These are phyloP conservation scores for Zosterops japonicus DNA, from an alignment of 2,113 vertebrate genomes.

Conservation along the genomic window DNA sequence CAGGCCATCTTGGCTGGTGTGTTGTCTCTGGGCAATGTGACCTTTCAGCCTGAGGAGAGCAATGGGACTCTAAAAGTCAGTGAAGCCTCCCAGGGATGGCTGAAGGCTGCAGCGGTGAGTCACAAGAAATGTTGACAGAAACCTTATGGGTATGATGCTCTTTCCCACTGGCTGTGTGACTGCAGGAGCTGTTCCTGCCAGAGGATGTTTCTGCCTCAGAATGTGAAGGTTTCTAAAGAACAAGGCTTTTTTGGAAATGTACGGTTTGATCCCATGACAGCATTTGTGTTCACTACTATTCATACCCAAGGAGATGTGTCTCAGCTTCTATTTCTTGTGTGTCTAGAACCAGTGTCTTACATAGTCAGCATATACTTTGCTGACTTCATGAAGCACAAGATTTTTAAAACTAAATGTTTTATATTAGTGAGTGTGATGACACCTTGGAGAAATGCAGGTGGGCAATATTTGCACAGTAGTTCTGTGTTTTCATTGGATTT, in stretches of 20 bases:
- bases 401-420: background rate
- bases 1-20: constrained; percentile 77
- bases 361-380: background rate
- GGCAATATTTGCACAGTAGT: background rate
- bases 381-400: background rate
- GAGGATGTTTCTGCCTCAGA: background rate
- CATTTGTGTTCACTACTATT: background rate
- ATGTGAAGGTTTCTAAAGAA: background rate
- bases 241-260: background rate
- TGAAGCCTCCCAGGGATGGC: constrained; percentile 67
- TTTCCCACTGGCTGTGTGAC: background rate
- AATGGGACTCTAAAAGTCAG: constrained; percentile 65
- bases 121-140: background rate
- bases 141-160: background rate
- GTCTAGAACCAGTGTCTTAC: background rate
- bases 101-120: constrained; percentile 79
- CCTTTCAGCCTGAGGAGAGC: constrained; percentile 71
- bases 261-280: background rate
- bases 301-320: background rate
- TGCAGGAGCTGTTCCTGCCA: background rate
- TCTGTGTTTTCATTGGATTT: background rate
- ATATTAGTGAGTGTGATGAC: background rate
- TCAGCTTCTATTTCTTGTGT: background rate
- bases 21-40: constrained; percentile 78
- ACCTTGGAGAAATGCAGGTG: background rate